Percentiles rank a stretch among this genome's conserved stretches.
These are phyloP conservation scores for Melikaiella ostensackeni DNA, from an alignment of 2,888 invertebrate species.

Conservation along the genomic window DNA sequence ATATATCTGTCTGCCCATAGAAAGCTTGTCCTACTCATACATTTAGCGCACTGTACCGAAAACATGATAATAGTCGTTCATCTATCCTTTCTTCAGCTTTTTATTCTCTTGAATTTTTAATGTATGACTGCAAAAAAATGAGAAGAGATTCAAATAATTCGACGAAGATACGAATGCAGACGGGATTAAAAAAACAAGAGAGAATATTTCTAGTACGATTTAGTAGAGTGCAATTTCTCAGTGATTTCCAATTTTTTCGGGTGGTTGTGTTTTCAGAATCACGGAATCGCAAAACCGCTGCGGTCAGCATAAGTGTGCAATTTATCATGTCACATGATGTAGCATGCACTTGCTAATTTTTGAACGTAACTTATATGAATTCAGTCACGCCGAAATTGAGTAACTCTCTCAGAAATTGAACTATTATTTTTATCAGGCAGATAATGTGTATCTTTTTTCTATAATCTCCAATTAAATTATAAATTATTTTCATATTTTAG, in stretches of 20 bases:
- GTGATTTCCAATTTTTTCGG: constrained; percentile 69
- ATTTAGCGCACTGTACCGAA: too few species aligned
- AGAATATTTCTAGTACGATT: background rate
- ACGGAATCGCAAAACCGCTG: constrained; percentile 57
- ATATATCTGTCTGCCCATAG: too few species aligned
- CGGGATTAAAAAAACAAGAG: background rate
- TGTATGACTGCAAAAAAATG: background rate
- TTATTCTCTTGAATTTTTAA: too few species aligned
- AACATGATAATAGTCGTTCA: too few species aligned
- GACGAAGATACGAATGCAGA: background rate
- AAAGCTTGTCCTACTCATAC: too few species aligned
- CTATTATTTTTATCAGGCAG: too few species aligned
- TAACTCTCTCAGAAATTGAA: background rate
- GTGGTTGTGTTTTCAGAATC: constrained; percentile 52
- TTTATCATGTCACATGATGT: constrained; percentile 20
- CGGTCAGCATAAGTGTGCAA: constrained; percentile 53
- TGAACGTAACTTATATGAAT: background rate
- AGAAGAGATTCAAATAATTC: background rate
- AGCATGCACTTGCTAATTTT: constrained; percentile 6
- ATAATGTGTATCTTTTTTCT: too few species aligned
- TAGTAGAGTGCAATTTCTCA: constrained; percentile 53
- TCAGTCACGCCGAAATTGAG: background rate
- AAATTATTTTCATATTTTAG: too few species aligned
- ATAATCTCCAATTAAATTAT: too few species aligned
- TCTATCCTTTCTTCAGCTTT: too few species aligned